Conservation (phyloP, 2,888 invertebrate genomes). For the Nomada hirtipes region DNA sequence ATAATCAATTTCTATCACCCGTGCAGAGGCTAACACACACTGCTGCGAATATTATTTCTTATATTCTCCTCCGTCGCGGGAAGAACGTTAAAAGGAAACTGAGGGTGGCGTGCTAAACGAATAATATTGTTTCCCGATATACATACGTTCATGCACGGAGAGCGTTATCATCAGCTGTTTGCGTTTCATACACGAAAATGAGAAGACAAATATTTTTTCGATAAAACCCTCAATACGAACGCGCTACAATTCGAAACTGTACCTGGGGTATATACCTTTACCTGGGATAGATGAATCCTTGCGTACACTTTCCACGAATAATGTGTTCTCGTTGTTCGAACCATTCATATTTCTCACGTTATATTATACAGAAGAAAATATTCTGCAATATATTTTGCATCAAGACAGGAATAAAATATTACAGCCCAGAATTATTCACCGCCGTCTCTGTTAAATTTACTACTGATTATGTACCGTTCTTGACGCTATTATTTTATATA, state of each 20-base stretch:
- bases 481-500: too few relatives aligned
- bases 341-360: neutral
- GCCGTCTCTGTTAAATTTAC: too few relatives aligned
- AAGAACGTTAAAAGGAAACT: neutral
- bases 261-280: neutral
- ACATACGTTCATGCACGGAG: too few relatives aligned
- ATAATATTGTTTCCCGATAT: slow-evolving; percentile 6
- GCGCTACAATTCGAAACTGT: neutral
- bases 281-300: neutral
- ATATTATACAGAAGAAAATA: too few relatives aligned
- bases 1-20: neutral
- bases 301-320: neutral
- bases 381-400: too few relatives aligned
- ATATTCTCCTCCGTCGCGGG: neutral
- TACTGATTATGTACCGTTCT: too few relatives aligned
- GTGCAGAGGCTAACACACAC: neutral
- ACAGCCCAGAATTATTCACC: too few relatives aligned
- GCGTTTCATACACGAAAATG: slow-evolving; percentile 1
- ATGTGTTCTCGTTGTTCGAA: neutral
- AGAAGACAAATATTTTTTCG: neutral
- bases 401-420: too few relatives aligned
- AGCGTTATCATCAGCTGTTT: slow-evolving; percentile 6
- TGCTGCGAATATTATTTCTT: neutral
- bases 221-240: neutral
- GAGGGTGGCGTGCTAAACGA: neutral